Evolutionary conservation across 1,140 invertebrate genomes (phyloP).

Genomic region (Cephus cinctus): DNA sequence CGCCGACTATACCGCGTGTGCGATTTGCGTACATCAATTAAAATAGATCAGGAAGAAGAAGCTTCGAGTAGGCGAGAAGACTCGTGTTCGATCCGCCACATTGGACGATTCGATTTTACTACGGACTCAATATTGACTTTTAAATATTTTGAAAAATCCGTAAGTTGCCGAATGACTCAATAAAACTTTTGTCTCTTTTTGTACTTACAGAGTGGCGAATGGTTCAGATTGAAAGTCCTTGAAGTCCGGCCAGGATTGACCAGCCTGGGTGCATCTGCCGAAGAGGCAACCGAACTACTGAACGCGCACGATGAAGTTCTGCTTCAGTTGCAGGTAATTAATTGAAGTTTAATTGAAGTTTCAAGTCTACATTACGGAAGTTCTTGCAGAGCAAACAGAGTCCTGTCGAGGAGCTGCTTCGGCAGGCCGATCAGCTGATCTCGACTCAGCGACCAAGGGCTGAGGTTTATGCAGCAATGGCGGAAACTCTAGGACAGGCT

Average conservation of each 20-base stretch:
- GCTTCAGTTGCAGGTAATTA: conserved; percentile 76
- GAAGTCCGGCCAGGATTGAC: conserved; percentile 84
- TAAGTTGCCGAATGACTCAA: no score
- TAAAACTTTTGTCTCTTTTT: no score
- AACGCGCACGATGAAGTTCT: conserved; percentile 82
- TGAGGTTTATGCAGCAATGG: conserved; percentile 89
- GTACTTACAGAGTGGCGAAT: conserved; percentile 75
- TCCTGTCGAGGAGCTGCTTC: conserved; percentile 85
- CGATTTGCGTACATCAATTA: no score
- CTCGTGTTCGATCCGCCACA: no score
- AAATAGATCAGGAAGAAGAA: no score
- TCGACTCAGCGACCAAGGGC: conserved; percentile 73
- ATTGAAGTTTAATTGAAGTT: neutral
- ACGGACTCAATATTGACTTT: no score
- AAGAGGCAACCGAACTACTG: conserved; percentile 74
- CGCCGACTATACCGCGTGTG: no score
- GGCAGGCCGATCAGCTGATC: conserved; percentile 82
- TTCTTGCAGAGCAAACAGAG: conserved; percentile 79
- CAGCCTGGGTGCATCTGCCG: conserved; percentile 73
- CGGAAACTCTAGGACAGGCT: conserved; percentile 80
- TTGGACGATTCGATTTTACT: no score
- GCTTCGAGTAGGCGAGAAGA: no score
- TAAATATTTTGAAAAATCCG: no score
- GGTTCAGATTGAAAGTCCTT: conserved; percentile 80
- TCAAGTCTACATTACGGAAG: conserved; percentile 2